A percentile compares a stretch with the other conserved stretches of the same genome.
Conservation (phyloP, 2,888 invertebrate genomes). For the Matsumyia berberina region DNA sequence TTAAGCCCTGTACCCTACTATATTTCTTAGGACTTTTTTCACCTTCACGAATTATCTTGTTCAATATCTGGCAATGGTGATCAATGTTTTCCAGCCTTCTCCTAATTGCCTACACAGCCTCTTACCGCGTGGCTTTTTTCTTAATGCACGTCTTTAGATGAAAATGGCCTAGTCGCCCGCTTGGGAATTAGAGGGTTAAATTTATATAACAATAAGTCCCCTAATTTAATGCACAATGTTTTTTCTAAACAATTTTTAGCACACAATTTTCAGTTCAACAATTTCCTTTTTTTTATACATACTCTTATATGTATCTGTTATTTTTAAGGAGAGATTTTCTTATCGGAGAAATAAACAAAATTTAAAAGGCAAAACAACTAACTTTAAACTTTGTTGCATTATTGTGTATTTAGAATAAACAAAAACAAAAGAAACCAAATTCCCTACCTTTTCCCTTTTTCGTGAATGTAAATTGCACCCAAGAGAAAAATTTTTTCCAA, state of each 20-base stretch:
- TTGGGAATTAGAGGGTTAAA: too few species aligned
- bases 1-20: too few species aligned
- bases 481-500: conserved; percentile 22
- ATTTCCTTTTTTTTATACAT: not conserved
- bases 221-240: conserved; percentile 6
- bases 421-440: conserved; percentile 24
- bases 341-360: conserved; percentile 30
- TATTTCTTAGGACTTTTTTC: too few species aligned
- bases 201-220: conserved; percentile 3
- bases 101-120: too few species aligned
- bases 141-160: too few species aligned
- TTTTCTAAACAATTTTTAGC: conserved; percentile 39
- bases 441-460: conserved; percentile 26
- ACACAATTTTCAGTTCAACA: conserved; percentile 11
- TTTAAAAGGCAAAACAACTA: not conserved
- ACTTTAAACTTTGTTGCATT: conserved; percentile 60
- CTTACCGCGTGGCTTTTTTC: too few species aligned
- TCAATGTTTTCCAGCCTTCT: too few species aligned
- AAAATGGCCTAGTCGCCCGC: too few species aligned
- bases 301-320: not conserved
- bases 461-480: conserved; percentile 70
- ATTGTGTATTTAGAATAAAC: conserved; percentile 62
- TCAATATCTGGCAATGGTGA: too few species aligned
- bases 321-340: conserved; percentile 73
- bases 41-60: too few species aligned